phyloP scores from a whole-genome alignment of 2,113 vertebrate species.

The Lophotis ruficrista region DNA sequence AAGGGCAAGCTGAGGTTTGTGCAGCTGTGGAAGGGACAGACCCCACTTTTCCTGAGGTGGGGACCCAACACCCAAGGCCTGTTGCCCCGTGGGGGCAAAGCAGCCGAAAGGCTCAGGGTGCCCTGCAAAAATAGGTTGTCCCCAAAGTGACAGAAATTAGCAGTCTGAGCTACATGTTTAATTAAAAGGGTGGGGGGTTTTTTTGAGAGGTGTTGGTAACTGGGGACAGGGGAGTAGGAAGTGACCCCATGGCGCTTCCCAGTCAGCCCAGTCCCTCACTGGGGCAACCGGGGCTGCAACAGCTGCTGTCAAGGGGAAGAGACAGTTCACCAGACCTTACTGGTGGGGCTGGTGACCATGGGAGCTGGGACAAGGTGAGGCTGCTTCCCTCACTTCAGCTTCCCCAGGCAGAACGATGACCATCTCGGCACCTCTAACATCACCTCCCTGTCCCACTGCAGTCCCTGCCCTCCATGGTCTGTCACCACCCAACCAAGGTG shows the following conservation, averaged over 20 bases:
- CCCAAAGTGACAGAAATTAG: background rate
- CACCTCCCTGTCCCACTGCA: background rate
- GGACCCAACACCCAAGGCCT: background rate
- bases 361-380: background rate
- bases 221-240: background rate
- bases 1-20: too few species aligned
- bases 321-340: background rate
- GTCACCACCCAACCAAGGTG: background rate
- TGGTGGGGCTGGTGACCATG: fast-evolving
- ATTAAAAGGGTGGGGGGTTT: background rate
- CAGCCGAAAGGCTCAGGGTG: fast-evolving
- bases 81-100: fast-evolving
- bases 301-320: background rate
- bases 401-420: background rate
- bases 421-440: background rate
- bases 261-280: background rate
- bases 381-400: background rate
- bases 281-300: background rate
- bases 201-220: background rate
- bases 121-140: background rate
- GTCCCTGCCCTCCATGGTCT: background rate
- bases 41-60: fast-evolving
- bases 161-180: background rate
- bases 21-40: background rate
- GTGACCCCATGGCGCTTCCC: background rate